Base-by-base conservation (phyloP, 2,797 vertebrate species). In the Pyrrhura leucotis region DNA sequence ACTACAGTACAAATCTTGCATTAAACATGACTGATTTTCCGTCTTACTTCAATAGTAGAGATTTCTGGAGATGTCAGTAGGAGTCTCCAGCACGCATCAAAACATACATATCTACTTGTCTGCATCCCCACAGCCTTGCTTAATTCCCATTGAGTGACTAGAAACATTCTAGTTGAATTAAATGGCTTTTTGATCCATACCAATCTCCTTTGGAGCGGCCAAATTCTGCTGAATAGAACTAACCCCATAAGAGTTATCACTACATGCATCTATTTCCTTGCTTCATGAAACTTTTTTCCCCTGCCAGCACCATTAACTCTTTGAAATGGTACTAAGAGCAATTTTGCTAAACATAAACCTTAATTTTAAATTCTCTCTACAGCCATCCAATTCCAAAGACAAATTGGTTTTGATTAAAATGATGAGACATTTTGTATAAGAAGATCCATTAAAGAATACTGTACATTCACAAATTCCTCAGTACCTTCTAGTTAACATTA, bases 121-220 rank as follows among this genome's bases (percentile, higher is more conserved):
- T 61, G 63, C 47, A 79, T 76, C 88, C 83, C 37, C 47, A 69
- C 59, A 88, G 85, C 39, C 69, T 86, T 56, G 12, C 16, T 69
- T 95, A 89, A 90, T 86, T 93, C 81, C 71, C 63, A 56, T 1
- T 50, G 71, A 90, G 40, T 71, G 33, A 85, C 51, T 76, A 78
- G 80, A 87, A 92, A 90, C 18, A 63, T 85, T 78, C 48, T 92
- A 40, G 17, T 81, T 87, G 74, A 82, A 31, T 95, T 95, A 86
- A 93, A 85, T 5, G 86, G 71, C 40, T 89, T 91, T 95, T 88
- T 95, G 82, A 95, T 96, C 80, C 45, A 33, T 19, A 76, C 25
- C 22, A 53, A 23, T 40, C 40, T 92, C 13, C 77, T 85, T 69
- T 44, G 53, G 81, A 92, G n/a, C 23, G 61, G 63, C 7, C 61